Evolutionary conservation across 2,888 invertebrate genomes (phyloP).

Genomic region (Dynastes hyllus): DNA sequence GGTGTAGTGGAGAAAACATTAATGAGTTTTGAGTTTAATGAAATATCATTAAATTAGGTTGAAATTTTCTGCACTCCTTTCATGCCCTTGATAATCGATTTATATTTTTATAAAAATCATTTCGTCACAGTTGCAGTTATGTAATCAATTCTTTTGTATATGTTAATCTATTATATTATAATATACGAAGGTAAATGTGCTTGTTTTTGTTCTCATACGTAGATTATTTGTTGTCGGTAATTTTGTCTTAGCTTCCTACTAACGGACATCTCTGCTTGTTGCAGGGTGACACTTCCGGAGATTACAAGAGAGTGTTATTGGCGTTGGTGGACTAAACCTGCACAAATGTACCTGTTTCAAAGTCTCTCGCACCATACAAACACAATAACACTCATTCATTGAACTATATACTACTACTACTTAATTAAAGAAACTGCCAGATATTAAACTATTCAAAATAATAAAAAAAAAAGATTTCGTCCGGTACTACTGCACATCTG

Average conservation of each 20-base stretch:
- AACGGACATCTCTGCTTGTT: conserved; percentile 69
- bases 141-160: too few species aligned
- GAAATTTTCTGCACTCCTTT: too few species aligned
- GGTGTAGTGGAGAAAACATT: too few species aligned
- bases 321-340: conserved; percentile 82
- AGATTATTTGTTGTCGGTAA: not conserved
- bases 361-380: conserved; percentile 57
- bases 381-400: conserved; percentile 53
- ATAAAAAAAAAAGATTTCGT: conserved; percentile 36
- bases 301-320: conserved; percentile 93
- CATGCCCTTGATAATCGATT: too few species aligned
- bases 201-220: conserved; percentile 26
- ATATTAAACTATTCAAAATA: conserved; percentile 30
- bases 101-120: too few species aligned
- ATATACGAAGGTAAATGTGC: not conserved
- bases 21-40: too few species aligned
- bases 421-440: conserved; percentile 61
- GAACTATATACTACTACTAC: conserved; percentile 35
- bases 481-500: conserved; percentile 42
- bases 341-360: conserved; percentile 60
- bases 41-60: too few species aligned
- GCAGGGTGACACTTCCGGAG: conserved; percentile 94
- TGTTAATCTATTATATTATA: too few species aligned
- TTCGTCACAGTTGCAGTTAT: too few species aligned
- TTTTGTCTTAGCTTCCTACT: conserved; percentile 28